Percentiles rank a stretch among this genome's conserved stretches.
Evolutionary conservation across 1,140 invertebrate species (phyloP).

Genomic region (Dinoponera quadriceps): DNA sequence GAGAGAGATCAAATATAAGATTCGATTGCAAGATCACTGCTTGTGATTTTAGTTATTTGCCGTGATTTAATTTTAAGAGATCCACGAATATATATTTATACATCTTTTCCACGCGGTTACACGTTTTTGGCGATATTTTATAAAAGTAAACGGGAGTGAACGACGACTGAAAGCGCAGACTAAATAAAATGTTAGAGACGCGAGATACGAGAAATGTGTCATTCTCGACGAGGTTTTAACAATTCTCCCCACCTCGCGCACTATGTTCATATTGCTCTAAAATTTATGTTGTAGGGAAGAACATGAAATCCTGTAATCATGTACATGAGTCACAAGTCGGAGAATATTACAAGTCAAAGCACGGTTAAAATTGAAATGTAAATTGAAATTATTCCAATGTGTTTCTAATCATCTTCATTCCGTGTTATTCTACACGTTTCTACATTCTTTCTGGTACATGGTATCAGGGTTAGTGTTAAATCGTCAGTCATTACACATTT

Average conservation of each 20-base stretch:
- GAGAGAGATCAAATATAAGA: neutral
- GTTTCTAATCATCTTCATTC: constrained; percentile 8
- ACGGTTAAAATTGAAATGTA: neutral
- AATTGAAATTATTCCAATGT: constrained; percentile 23
- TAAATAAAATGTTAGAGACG: too few relatives aligned
- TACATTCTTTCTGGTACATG: constrained; percentile 15
- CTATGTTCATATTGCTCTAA: neutral
- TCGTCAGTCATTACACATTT: neutral
- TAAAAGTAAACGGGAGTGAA: neutral
- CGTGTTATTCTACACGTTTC: neutral
- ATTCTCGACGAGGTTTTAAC: neutral
- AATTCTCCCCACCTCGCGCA: neutral
- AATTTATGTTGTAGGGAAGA: neutral
- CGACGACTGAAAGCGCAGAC: neutral
- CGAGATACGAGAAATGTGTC: too few relatives aligned
- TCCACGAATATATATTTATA: neutral
- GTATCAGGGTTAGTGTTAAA: constrained; percentile 17
- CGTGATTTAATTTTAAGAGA: constrained; percentile 23
- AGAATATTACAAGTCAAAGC: constrained; percentile 18
- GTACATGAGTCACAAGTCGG: constrained; percentile 1
- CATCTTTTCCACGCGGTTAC: neutral
- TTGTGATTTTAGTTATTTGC: constrained; percentile 3
- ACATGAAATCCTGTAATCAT: constrained; percentile 10
- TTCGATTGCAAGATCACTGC: neutral
- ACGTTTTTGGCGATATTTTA: neutral